Base-by-base conservation (phyloP, 2,113 vertebrate genomes). In the Rhinogobius similis region DNA sequence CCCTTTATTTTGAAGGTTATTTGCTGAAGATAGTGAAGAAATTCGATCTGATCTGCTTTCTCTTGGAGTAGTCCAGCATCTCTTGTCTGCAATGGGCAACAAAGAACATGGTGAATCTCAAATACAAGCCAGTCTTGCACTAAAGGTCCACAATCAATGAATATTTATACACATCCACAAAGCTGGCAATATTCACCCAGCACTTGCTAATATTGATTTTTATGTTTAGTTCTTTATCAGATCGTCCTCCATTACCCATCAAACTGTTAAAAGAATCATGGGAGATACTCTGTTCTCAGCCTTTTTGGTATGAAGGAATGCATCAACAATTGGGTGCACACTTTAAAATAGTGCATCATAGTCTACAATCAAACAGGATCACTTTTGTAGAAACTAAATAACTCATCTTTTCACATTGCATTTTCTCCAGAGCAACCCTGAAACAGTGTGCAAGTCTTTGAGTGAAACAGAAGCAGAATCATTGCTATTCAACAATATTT, bases 61-160 rank as follows among this genome's bases (percentile, higher is more conserved):
- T 72, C 83, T 95, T 41, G 75, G 82, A 44, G 94, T 93, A 36
- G 87, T 96, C 61, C 93, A 86, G 10, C 50, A 87, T 70, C 91
- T 96, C 67, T 78, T 96, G 72, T 74, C 73, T 5, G 93, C 92
- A 41, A 85, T 95, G 90, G 93, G 93, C 23, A 96, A 95, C 88
- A 82, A 41, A 66, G 92, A 94, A 5, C 94, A 95, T 27, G 61
- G 72, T 6, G 93, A 93, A n/a, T 83, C 92, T 65, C 96, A 97
- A 89, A 91, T 90, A 77, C 91, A 96, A 56, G 94, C 94, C 77
- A 93, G 93, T 53, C 68, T 93, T 53, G 86, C 95, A 7, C 84
- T 97, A 66, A 61, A 94, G 94, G 95, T 95, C 80, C 20, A 61
- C 4, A 56, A 21, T 67, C 7, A 23, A 26, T 27, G 12, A 8